phyloP scores from a whole-genome alignment of 2,113 vertebrate species.

The Nansenia antarctica region DNA sequence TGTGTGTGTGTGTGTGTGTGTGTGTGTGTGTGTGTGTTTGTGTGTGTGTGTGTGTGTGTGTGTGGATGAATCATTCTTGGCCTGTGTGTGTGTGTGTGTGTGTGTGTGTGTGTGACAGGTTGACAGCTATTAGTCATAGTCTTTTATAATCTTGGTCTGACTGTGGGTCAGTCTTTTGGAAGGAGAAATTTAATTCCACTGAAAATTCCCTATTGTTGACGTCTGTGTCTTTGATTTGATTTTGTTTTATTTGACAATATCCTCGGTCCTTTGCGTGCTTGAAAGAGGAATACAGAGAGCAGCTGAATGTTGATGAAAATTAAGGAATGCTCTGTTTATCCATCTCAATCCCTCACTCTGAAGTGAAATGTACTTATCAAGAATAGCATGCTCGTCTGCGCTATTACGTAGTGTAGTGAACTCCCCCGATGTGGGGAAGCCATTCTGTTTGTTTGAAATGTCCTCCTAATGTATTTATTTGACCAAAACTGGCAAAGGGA shows the following conservation, averaged over 20 bases:
- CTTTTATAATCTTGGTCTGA: background rate
- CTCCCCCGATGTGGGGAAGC: conserved; percentile 9
- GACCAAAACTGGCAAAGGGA: conserved; percentile 67
- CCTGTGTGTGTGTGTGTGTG: too few relatives aligned
- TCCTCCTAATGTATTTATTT: conserved; percentile 67
- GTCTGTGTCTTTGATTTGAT: conserved; percentile 66
- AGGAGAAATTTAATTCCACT: background rate
- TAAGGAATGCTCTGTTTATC: conserved; percentile 79
- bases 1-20: too few relatives aligned
- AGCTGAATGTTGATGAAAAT: conserved; percentile 76
- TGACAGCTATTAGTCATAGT: background rate
- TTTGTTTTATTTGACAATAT: conserved; percentile 70
- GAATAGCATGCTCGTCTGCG: conserved; percentile 53
- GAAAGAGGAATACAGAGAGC: conserved; percentile 66
- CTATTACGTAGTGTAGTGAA: conserved; percentile 41
- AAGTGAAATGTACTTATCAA: conserved; percentile 67
- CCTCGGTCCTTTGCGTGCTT: conserved; percentile 40
- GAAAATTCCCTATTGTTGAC: conserved; percentile 26
- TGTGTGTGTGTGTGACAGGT: background rate
- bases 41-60: too few relatives aligned
- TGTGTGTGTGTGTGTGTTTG: too few relatives aligned
- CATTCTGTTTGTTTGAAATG: conserved; percentile 72
- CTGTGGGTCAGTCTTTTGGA: background rate
- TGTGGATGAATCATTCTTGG: too few relatives aligned
- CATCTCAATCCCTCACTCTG: conserved; percentile 69